Evolutionary conservation across 2,797 vertebrate genomes (phyloP).

Genomic region (Thripadectes ignobilis): DNA sequence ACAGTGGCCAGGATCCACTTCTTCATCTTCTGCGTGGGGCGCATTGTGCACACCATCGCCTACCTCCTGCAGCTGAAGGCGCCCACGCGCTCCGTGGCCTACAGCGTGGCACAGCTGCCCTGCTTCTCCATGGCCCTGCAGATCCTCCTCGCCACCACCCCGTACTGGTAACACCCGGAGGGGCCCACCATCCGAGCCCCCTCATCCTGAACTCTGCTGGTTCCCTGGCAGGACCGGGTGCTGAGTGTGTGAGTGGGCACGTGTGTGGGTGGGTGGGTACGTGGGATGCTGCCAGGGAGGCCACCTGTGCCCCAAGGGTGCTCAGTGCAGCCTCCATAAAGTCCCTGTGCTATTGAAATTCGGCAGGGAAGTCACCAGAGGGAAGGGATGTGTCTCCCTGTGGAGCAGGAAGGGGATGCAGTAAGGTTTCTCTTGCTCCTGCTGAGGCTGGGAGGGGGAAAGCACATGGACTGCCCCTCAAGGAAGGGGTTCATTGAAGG

Average conservation of each 20-base stretch:
- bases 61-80: conserved; percentile 85
- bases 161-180: conserved; percentile 59
- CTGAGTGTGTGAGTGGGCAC: not conserved
- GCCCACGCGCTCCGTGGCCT: conserved; percentile 87
- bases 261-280: not conserved
- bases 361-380: not conserved
- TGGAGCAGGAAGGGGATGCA: not conserved
- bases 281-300: not conserved
- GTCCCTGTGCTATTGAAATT: not conserved
- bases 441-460: not conserved
- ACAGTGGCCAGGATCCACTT: conserved; percentile 87
- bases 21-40: conserved; percentile 83
- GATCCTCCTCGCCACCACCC: conserved; percentile 78
- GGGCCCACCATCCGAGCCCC: fast-evolving
- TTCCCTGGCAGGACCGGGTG: not conserved
- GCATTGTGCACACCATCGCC: conserved; percentile 86
- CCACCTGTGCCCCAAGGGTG: not conserved
- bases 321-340: not conserved
- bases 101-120: conserved; percentile 86
- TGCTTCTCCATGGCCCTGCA: conserved; percentile 94
- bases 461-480: fast-evolving
- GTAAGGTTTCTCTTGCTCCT: not conserved
- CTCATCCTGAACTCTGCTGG: not conserved
- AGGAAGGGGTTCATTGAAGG: not conserved
- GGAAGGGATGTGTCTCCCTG: not conserved